Conservation (phyloP, 1,140 invertebrate species). For the Tetragonula clypearis region DNA sequence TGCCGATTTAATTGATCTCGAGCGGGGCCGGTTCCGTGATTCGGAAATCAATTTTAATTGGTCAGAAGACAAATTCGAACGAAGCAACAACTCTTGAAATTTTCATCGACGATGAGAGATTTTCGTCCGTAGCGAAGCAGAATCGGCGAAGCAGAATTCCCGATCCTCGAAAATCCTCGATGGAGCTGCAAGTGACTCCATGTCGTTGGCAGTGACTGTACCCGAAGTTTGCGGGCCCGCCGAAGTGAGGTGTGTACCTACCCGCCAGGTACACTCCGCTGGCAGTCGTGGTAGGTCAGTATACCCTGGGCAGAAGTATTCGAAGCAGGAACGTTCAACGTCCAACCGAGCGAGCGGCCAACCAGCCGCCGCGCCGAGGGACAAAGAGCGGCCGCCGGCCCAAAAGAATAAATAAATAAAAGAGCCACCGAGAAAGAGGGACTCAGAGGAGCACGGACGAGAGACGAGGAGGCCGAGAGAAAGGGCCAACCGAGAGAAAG, state of each 20-base stretch:
- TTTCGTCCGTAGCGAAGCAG: neutral
- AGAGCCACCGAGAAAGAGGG: constrained; percentile 53
- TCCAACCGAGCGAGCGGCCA: constrained; percentile 61
- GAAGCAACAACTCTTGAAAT: neutral
- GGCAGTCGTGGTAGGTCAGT: constrained; percentile 73
- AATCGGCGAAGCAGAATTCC: too few species aligned
- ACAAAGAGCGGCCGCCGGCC: constrained; percentile 77
- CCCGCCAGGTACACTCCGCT: constrained; percentile 63
- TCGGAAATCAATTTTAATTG: too few species aligned
- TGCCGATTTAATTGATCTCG: too few species aligned
- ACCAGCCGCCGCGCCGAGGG: constrained; percentile 69
- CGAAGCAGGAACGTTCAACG: constrained; percentile 67
- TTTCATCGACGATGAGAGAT: neutral
- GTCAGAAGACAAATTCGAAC: too few species aligned
- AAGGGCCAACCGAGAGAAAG: constrained; percentile 13
- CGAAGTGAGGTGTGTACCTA: constrained; percentile 71
- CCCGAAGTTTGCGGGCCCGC: constrained; percentile 75
- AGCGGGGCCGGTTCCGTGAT: too few species aligned
- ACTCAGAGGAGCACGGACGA: neutral
- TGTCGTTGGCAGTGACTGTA: constrained; percentile 68
- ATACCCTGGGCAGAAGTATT: constrained; percentile 70
- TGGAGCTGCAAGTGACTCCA: neutral
- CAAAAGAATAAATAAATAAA: constrained; percentile 78
- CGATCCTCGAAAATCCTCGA: neutral
- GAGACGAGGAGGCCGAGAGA: constrained; percentile 21